Base-by-base conservation (phyloP, 2,888 invertebrate species). In the Netelia melanura region DNA sequence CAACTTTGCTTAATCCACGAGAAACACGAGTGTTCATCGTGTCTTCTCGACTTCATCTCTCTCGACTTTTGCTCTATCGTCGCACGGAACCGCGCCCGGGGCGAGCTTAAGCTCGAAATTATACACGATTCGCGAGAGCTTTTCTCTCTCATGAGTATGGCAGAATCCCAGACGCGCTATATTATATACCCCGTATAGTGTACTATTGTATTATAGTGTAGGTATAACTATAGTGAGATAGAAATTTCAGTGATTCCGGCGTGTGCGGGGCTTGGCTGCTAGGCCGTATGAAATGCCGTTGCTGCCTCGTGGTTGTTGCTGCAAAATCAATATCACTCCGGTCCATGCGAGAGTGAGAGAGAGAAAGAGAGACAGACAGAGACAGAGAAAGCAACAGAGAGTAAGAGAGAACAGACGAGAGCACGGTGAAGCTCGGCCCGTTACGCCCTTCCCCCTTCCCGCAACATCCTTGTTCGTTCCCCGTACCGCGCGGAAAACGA, bases 321-420 rank as follows among this genome's bases (percentile, higher is more conserved):
- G 91, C 85, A 90, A 92, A 91, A 91, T 91, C 91, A 92, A 91
- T 91, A 91, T 92, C 88, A 89, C 89, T 86, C 86, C 79, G 75
- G 79, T 82, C 84, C 77, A 68, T 38, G 61, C 64, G 65, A 54
- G 68, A 72, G 79, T 43, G 65, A 71, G 72, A 72, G 72, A 64
- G 62, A 58, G 61, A 52, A 23, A 58, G 62, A 62, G 81, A 78
- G 56, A 21, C 21, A 21, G 21, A 21, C 1, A 30, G 62, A 68
- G 78, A 70, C 54, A 62, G 78, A 62, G 61, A 23, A 43, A 58
- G 67, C 14, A 71, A 65, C 48, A 67, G 83, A 79, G 74, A 74
- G 82, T 79, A 64, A 65, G 58, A 52, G 54, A 56, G 79, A 17
- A 44, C 44, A 65, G 72, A 44, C 43, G 64, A 64, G 58, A 10